Evolutionary conservation across 2,888 invertebrate genomes (phyloP).

Genomic region (Junonia oenone): DNA sequence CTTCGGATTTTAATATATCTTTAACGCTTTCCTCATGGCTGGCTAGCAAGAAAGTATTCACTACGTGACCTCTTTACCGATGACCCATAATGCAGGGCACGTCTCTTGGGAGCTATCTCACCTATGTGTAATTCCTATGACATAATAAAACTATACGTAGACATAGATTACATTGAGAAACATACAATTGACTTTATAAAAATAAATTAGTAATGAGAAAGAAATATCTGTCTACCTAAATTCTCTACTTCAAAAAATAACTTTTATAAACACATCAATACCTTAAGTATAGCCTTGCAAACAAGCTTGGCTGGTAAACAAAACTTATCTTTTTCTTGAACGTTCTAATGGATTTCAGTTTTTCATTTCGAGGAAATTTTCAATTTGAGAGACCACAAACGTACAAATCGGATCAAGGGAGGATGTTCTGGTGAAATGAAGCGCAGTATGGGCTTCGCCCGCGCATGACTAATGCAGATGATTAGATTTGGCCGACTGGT

Average conservation of each 20-base stretch:
- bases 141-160: not conserved
- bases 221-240: no score
- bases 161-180: not conserved
- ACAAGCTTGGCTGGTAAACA: conserved; percentile 6
- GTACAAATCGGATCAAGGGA: conserved; percentile 48
- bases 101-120: conserved; percentile 32
- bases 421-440: conserved; percentile 65
- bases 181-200: no score
- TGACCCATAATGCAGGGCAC: conserved; percentile 45
- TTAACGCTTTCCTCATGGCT: conserved; percentile 30
- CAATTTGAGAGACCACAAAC: conserved; percentile 37
- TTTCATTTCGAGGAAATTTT: conserved; percentile 31
- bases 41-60: conserved; percentile 36
- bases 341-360: conserved; percentile 21
- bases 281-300: not conserved
- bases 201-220: no score
- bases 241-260: not conserved
- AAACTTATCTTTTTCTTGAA: conserved; percentile 20
- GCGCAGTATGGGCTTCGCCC: conserved; percentile 62
- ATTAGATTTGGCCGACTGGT: conserved; percentile 73
- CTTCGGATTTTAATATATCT: not conserved
- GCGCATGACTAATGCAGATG: conserved; percentile 68
- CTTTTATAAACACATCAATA: not conserved
- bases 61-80: conserved; percentile 58
- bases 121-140: conserved; percentile 17